Conservation (phyloP, 1,140 invertebrate genomes). For the Drosophila ercepeae region DNA sequence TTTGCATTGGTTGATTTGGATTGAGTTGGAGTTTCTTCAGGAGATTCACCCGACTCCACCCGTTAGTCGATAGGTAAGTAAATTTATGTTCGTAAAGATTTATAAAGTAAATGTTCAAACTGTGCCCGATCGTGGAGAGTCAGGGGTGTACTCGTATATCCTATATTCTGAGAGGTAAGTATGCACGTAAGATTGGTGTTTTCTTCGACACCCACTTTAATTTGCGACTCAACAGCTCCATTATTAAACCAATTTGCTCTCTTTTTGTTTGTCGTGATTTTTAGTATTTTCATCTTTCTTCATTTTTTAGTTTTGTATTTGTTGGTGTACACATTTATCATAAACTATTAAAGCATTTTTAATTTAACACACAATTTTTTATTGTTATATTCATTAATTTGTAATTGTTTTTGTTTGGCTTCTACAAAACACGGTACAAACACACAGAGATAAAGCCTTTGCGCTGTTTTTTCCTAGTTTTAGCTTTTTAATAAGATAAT, state of each 20-base stretch:
- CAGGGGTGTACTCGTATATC: constrained; percentile 7
- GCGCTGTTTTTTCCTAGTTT: constrained; percentile 61
- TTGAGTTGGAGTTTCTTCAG: constrained; percentile 16
- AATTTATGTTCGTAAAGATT: constrained; percentile 41
- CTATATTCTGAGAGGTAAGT: constrained; percentile 25
- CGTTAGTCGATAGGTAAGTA: constrained; percentile 38
- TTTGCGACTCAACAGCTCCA: constrained; percentile 76
- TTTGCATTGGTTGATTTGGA: constrained; percentile 41
- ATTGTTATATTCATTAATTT: constrained; percentile 68
- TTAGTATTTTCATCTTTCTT: constrained; percentile 10
- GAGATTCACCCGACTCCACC: constrained; percentile 15
- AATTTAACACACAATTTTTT: constrained; percentile 65
- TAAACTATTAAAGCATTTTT: constrained; percentile 75
- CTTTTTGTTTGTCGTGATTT: constrained; percentile 30
- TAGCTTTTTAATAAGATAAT: constrained; percentile 61
- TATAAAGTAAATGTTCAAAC: constrained; percentile 53
- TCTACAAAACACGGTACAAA: constrained; percentile 65
- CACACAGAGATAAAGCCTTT: constrained; percentile 69
- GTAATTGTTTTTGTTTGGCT: constrained; percentile 54
- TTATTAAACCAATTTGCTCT: constrained; percentile 67
- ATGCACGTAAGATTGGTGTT: constrained; percentile 11
- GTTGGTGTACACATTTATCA: constrained; percentile 45
- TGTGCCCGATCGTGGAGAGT: constrained; percentile 52
- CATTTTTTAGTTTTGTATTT: constrained; percentile 10
- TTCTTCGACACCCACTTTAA: constrained; percentile 33